These are phyloP conservation scores for Calypte anna DNA, from an alignment of 2,113 vertebrate species.

Conservation along the genomic window DNA sequence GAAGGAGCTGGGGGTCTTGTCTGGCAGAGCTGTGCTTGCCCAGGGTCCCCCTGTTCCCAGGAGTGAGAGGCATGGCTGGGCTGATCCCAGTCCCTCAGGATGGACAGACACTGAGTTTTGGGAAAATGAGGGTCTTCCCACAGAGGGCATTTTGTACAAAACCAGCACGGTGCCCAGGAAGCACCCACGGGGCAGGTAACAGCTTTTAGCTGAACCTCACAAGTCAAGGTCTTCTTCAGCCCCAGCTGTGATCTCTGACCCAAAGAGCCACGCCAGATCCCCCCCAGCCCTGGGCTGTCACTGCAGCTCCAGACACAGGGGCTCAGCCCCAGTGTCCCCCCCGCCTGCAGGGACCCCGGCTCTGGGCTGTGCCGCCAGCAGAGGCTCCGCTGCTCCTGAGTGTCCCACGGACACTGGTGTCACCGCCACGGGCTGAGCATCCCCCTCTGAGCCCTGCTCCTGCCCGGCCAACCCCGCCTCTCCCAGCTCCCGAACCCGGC, in stretches of 20 bases:
- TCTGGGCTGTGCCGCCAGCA: background rate
- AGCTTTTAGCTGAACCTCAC: too few relatives aligned
- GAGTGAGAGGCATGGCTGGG: accelerated
- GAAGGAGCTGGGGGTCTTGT: background rate
- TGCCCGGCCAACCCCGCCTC: too few relatives aligned
- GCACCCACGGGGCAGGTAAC: too few relatives aligned
- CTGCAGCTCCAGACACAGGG: background rate
- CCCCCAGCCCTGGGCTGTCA: accelerated
- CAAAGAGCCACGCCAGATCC: background rate
- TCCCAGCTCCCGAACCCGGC: background rate
- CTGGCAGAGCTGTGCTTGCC: background rate
- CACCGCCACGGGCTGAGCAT: too few relatives aligned
- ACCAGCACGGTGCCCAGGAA: too few relatives aligned
- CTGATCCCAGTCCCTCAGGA: background rate
- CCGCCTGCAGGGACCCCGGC: accelerated
- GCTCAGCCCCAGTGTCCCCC: accelerated
- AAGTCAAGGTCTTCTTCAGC: too few relatives aligned
- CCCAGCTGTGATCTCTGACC: background rate
- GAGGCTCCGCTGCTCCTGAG: background rate
- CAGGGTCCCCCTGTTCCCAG: too few relatives aligned
- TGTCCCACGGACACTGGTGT: too few relatives aligned
- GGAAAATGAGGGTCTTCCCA: background rate
- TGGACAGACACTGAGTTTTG: background rate
- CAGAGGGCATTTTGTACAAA: background rate
- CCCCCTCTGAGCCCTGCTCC: too few relatives aligned